phyloP scores from a whole-genome alignment of 2,797 vertebrate genomes.

The Chaunax sp. region DNA sequence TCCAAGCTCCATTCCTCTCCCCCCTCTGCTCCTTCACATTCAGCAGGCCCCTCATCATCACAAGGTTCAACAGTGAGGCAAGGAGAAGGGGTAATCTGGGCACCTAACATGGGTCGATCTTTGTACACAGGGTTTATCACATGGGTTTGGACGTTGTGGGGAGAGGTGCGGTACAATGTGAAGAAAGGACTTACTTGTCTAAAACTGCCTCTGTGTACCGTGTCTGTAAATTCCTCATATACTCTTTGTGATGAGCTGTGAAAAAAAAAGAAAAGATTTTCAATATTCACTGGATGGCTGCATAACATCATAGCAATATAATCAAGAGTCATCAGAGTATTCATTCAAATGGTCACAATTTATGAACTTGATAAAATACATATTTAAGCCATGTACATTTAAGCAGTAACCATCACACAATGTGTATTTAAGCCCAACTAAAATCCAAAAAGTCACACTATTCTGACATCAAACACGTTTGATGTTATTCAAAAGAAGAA shows the following conservation, averaged over 20 bases:
- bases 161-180: slow-evolving; percentile 80
- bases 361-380: background rate
- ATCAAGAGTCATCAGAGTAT: no score
- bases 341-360: background rate
- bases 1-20: slow-evolving; percentile 74
- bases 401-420: background rate
- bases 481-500: no score
- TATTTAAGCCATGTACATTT: background rate
- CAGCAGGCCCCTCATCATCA: slow-evolving; percentile 56
- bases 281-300: background rate
- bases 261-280: slow-evolving; percentile 28
- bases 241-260: slow-evolving; percentile 72
- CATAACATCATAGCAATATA: background rate
- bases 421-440: background rate
- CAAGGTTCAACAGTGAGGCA: slow-evolving; percentile 49
- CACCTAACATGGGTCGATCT: slow-evolving; percentile 55
- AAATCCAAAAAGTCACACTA: no score
- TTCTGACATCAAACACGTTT: no score
- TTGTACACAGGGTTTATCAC: slow-evolving; percentile 72
- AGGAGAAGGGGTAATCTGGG: slow-evolving; percentile 33
- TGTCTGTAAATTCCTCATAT: slow-evolving; percentile 74
- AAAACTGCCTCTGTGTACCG: slow-evolving; percentile 67
- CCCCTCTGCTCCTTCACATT: slow-evolving; percentile 63
- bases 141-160: slow-evolving; percentile 79
- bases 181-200: slow-evolving; percentile 87